phyloP scores from a whole-genome alignment of 2,888 invertebrate species.

The Elysia crispata region DNA sequence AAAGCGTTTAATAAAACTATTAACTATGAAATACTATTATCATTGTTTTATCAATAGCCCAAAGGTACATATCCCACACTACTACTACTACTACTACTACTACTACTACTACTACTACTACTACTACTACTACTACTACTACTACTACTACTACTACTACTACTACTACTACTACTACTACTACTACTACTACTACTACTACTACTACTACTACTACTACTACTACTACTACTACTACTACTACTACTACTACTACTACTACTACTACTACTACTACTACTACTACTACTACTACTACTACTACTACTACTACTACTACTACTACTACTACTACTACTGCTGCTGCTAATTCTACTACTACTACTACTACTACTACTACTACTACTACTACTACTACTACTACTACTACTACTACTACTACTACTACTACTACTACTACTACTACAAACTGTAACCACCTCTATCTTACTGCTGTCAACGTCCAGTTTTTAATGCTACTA shows the following conservation, averaged over 20 bases:
- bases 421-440: conserved; percentile 33
- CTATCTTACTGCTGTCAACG: too few relatives aligned
- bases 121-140: conserved; percentile 33
- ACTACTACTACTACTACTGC: too few relatives aligned
- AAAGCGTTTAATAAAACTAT: too few relatives aligned
- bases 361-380: too few relatives aligned
- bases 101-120: conserved; percentile 34
- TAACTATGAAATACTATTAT: too few relatives aligned
- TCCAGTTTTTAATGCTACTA: too few relatives aligned
- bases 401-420: conserved; percentile 27
- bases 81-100: conserved; percentile 28
- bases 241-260: conserved; percentile 17
- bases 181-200: conserved; percentile 35
- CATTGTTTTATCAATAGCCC: too few relatives aligned
- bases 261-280: background rate
- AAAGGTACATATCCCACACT: too few relatives aligned
- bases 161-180: conserved; percentile 25
- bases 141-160: conserved; percentile 30
- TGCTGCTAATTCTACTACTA: too few relatives aligned
- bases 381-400: conserved; percentile 26
- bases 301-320: background rate
- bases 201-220: conserved; percentile 36
- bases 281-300: background rate
- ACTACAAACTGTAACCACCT: too few relatives aligned
- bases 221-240: conserved; percentile 28